Conservation (phyloP, 2,888 invertebrate species). For the Ceriagrion tenellum region DNA sequence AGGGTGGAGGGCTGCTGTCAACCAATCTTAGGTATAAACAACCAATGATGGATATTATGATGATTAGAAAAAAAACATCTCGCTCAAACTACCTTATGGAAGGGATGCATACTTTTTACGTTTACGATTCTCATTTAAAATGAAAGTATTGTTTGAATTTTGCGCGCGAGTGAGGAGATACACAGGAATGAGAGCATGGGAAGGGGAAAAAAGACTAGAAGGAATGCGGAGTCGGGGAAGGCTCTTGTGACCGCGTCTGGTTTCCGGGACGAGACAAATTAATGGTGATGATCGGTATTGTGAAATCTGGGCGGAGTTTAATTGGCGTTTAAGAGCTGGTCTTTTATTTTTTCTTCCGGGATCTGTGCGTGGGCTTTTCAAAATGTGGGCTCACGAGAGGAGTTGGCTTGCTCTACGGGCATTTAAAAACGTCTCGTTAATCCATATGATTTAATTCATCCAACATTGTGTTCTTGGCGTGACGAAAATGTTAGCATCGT, state of each 20-base stretch:
- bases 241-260: not conserved
- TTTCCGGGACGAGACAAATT: constrained; percentile 50
- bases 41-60: too few relatives aligned
- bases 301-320: constrained; percentile 37
- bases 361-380: constrained; percentile 10
- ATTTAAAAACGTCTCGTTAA: not conserved
- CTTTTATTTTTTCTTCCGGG: not conserved
- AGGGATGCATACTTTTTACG: not conserved
- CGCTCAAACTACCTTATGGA: not conserved
- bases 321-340: constrained; percentile 40
- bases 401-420: not conserved
- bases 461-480: not conserved
- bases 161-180: not conserved
- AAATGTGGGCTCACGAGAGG: not conserved
- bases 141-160: not conserved
- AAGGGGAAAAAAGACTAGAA: not conserved
- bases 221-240: not conserved
- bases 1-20: too few relatives aligned
- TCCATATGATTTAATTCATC: constrained; percentile 8
- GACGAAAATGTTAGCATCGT: not conserved
- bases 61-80: too few relatives aligned
- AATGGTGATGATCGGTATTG: constrained; percentile 57
- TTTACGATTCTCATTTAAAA: not conserved
- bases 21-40: too few relatives aligned
- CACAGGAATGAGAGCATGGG: not conserved